Base-by-base conservation (phyloP, 2,113 vertebrate species). In the Murina feae region DNA sequence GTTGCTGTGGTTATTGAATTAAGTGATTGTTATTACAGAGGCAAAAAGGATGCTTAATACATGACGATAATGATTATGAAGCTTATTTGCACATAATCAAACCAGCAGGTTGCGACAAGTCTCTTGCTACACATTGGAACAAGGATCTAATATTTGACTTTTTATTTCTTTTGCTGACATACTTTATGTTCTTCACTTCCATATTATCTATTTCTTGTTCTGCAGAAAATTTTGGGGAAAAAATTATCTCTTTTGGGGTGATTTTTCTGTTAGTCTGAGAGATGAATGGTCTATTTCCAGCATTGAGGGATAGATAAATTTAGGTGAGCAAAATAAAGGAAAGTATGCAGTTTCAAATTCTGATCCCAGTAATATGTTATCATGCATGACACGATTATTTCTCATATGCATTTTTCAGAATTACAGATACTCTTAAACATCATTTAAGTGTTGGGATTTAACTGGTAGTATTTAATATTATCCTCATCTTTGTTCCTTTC, bases 151-250 rank as follows among this genome's bases (percentile, higher is more conserved):
- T 69, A n/a, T 1, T 81, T 21, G 25, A 35, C 28, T 53, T 90
- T 87, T 81, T 88, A 37, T 90, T 79, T 94, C 28, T 79, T 91
- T 94, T 82, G 39, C n/a, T 65, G 35, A 95, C 47, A 51, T 88
- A 82, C 10, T 20, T 83, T 47, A 80, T 87, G 21, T 49, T 8
- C 10, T 79, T 81, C 21, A 39, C 21, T 63, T 14, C 42, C 39
- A 83, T 7, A 58, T 85, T 66, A 39, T 37, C 72, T 92, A 7
- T 80, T 25, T 86, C 35, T 78, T 86, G 12, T 78, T 30, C 49
- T 44, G 9, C 32, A 91, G 49, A 81, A 96, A 51, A 76, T 11
- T 69, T 81, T 86, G 9, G 44, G 81, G 86, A 69, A 75, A 66
- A 37, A 49, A 1, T 83, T 86, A 10, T 71, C 51, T 60, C 60